Percentiles rank a stretch among this genome's conserved stretches.
Conservation (phyloP, 2,113 vertebrate species). For the Ictalurus furcatus region DNA sequence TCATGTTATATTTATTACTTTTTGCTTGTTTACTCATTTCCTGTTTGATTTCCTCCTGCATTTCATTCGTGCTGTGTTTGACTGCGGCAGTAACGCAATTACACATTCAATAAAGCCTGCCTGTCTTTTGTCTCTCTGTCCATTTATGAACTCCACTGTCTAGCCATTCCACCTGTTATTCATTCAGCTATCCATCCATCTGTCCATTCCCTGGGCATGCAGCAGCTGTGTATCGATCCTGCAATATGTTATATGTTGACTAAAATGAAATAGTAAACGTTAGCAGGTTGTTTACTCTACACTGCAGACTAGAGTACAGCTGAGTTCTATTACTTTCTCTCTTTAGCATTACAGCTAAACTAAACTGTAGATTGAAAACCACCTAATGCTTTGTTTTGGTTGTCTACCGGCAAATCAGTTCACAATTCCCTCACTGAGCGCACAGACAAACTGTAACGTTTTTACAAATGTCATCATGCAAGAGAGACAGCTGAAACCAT, state of each 20-base stretch:
- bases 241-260: background rate
- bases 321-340: background rate
- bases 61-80: background rate
- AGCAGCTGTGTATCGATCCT: background rate
- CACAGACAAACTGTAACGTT: background rate
- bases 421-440: background rate
- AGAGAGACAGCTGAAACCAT: background rate
- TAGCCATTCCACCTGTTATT: background rate
- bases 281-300: background rate
- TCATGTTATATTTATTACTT: background rate
- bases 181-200: background rate
- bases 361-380: background rate
- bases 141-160: background rate
- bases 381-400: background rate
- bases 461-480: background rate
- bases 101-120: background rate
- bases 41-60: background rate
- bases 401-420: background rate
- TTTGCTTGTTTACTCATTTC: background rate
- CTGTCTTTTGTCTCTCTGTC: background rate
- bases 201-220: background rate
- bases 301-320: background rate
- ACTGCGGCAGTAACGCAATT: background rate
- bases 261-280: background rate
- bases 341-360: background rate